phyloP scores from a whole-genome alignment of 2,888 invertebrate species.

The Eretmocerus hayati region DNA sequence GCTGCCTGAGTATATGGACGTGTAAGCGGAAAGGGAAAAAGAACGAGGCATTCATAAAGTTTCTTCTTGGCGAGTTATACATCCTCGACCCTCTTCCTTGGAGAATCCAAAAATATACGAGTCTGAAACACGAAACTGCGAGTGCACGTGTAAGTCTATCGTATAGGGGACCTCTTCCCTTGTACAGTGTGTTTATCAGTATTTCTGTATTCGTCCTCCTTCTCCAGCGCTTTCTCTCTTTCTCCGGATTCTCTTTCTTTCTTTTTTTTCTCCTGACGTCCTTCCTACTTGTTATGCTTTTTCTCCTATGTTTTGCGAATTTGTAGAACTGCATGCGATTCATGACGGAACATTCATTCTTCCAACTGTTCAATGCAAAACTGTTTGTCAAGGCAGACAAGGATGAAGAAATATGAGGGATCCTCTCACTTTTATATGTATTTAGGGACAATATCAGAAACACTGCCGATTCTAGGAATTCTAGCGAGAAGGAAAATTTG shows the following conservation, averaged over 20 bases:
- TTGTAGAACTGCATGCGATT: no score
- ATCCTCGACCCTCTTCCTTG: neutral
- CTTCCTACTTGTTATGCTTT: neutral
- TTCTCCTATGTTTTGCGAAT: neutral
- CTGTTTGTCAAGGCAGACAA: no score
- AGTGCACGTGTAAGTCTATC: slow-evolving; percentile 23
- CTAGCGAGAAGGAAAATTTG: no score
- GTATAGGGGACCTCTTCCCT: slow-evolving; percentile 19
- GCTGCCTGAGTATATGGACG: neutral
- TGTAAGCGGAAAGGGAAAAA: neutral
- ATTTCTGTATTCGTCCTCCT: no score
- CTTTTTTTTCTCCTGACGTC: no score
- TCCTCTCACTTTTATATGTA: no score
- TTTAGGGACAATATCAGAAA: no score
- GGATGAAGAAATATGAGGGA: no score
- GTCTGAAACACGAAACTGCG: slow-evolving; percentile 29
- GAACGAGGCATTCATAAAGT: slow-evolving; percentile 11
- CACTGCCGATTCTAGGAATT: no score
- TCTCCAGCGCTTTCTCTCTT: slow-evolving; percentile 1
- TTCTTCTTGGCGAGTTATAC: slow-evolving; percentile 1
- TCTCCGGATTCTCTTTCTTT: neutral
- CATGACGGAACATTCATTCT: no score
- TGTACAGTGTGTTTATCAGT: neutral
- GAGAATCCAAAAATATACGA: slow-evolving; percentile 26
- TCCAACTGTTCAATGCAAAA: no score